Base-by-base conservation (phyloP, 2,888 invertebrate species). In the Ochlodes sylvanus region DNA sequence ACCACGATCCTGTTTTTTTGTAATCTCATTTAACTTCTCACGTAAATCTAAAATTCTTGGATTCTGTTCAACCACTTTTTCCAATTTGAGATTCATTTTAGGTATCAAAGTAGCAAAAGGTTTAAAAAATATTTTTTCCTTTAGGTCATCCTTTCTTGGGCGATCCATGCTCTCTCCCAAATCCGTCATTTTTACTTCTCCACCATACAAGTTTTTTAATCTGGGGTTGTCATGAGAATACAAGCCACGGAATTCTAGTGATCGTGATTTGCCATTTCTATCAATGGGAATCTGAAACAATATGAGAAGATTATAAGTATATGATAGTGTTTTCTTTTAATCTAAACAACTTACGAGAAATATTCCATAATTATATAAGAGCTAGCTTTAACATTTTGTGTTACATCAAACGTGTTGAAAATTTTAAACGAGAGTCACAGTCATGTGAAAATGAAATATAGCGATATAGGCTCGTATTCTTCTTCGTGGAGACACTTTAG, bases 201-300 rank as follows among this genome's bases (percentile, higher is more conserved):
- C 79, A 61, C 80, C 75, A 68, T 86, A 85, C 66, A 85, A 72
- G 70, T 78, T 85, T 76, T 85, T 88, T 60, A 86, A 77, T 79
- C 86, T 86, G n/a, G 86, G 76, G 70, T 82, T 81, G 69, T 81
- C 83, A 74, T 76, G 86, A 70, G 87, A 80, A 75, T 86, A 92
- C 70, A 88, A 81, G 63, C 86, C 88, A 74, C 88, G 84, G 63
- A 89, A 78, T 73, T 88, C 89, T 78, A 89, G 79, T 58, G 88
- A 82, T 81, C 91, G 85, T 76, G 89, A 77, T 79, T 90, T 90
- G 76, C 85, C 89, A 88, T 90, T 89, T 82, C 87, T 87, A 76
- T 92, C 92, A 76, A 91, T 84, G 64, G 92, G 92, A 69, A 92
- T 92, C 92, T 92, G 91, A 72, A 91, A 92, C 72, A 77, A 79